phyloP scores from a whole-genome alignment of 2,113 vertebrate genomes.

The Siniperca chuatsi region DNA sequence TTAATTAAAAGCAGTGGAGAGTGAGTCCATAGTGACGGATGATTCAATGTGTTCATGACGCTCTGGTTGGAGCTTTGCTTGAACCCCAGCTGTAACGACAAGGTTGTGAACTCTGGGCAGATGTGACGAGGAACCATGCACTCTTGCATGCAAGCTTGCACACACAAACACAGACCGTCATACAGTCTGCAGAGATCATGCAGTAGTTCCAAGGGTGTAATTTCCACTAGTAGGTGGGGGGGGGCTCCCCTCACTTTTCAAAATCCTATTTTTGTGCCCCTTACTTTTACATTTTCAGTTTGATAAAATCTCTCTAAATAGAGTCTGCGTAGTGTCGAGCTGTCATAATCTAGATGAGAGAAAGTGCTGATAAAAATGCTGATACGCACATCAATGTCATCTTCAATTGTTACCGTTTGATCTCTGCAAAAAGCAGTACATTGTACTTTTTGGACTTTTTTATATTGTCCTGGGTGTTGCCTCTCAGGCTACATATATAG shows the following conservation, averaged over 20 bases:
- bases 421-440: background rate
- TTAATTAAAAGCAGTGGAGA: constrained; percentile 39
- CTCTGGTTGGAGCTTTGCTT: constrained; percentile 38
- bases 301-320: background rate
- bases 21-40: constrained; percentile 6
- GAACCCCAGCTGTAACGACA: constrained; percentile 34
- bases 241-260: background rate
- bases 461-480: background rate
- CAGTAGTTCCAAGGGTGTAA: background rate
- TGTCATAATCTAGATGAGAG: background rate
- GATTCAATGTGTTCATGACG: constrained; percentile 37
- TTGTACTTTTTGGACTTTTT: background rate
- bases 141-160: constrained; percentile 15
- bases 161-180: constrained; percentile 36
- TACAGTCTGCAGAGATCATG: constrained; percentile 43
- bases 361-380: background rate
- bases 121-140: constrained; percentile 55
- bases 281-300: background rate
- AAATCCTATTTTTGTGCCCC: background rate
- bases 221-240: background rate
- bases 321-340: background rate
- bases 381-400: background rate
- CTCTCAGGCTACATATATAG: background rate
- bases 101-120: constrained; percentile 48
- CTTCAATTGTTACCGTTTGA: background rate